These are phyloP conservation scores for Ciona savignyi DNA, from an alignment of 23 tunicate genomes.

Conservation along the genomic window DNA sequence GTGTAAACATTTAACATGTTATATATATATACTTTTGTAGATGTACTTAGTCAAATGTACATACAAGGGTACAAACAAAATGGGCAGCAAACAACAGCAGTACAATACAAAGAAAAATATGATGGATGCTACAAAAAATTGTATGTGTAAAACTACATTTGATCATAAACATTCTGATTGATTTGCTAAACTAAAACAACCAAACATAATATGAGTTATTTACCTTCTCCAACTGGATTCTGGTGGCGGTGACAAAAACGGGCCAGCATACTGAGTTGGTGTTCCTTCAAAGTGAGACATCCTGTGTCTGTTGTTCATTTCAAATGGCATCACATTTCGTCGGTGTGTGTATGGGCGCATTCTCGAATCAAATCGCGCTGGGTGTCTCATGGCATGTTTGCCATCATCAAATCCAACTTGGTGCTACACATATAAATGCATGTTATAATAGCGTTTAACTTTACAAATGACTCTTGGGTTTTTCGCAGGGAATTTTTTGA, in stretches of 20 bases:
- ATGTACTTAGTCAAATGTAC: too few relatives aligned
- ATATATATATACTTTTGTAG: too few relatives aligned
- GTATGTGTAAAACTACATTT: too few relatives aligned
- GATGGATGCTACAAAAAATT: too few relatives aligned
- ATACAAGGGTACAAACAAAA: background rate
- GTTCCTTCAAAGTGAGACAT: slow-evolving; percentile 33
- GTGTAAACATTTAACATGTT: too few relatives aligned
- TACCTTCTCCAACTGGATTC: slow-evolving; percentile 95
- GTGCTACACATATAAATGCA: slow-evolving; percentile 17
- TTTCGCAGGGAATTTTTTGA: too few relatives aligned
- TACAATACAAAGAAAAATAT: too few relatives aligned
- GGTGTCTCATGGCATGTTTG: slow-evolving; percentile 70
- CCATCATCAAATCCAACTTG: slow-evolving; percentile 65
- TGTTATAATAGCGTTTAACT: too few relatives aligned
- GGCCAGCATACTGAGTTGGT: slow-evolving; percentile 39
- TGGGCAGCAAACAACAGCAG: background rate
- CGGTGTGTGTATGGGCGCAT: slow-evolving; percentile 72
- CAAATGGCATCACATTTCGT: slow-evolving; percentile 49
- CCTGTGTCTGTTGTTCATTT: slow-evolving; percentile 36
- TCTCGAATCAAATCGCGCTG: slow-evolving; percentile 64
- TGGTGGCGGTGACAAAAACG: slow-evolving; percentile 77
- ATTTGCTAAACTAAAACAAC: too few relatives aligned
- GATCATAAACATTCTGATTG: too few relatives aligned
- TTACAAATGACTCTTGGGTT: too few relatives aligned
- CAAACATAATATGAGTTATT: background rate